Evolutionary conservation across 2,888 invertebrate genomes (phyloP).

Genomic region (Caenorhabditis uteleia): DNA sequence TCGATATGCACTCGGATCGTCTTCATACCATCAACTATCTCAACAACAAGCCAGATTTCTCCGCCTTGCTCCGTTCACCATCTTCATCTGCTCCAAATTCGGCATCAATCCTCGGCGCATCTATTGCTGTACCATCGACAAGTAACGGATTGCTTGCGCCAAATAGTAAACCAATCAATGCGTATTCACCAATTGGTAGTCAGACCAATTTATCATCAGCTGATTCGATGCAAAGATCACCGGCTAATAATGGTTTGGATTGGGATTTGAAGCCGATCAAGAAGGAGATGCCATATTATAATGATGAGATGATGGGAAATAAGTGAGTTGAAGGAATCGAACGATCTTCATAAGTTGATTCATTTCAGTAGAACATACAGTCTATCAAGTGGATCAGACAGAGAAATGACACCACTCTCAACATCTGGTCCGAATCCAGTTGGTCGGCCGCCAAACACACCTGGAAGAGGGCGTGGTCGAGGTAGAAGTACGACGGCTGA

Average conservation of each 20-base stretch:
- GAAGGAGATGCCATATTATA: slow-evolving; percentile 27
- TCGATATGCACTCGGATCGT: slow-evolving; percentile 65
- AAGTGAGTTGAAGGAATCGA: neutral
- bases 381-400: slow-evolving; percentile 32
- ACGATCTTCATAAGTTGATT: too few relatives aligned
- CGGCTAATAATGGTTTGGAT: slow-evolving; percentile 3
- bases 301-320: too few relatives aligned
- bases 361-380: slow-evolving; percentile 10
- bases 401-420: slow-evolving; percentile 13
- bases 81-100: slow-evolving; percentile 54
- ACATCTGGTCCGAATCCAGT: slow-evolving; percentile 26
- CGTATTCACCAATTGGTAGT: slow-evolving; percentile 34
- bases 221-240: slow-evolving; percentile 17
- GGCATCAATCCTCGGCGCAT: slow-evolving; percentile 46
- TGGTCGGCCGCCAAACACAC: slow-evolving; percentile 35
- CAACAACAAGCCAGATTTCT: slow-evolving; percentile 40
- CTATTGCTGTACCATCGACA: slow-evolving; percentile 30
- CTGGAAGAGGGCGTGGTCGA: slow-evolving; percentile 53
- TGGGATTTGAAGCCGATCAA: slow-evolving; percentile 22
- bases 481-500: slow-evolving; percentile 58
- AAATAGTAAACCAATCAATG: slow-evolving; percentile 38
- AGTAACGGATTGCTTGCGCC: slow-evolving; percentile 35
- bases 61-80: slow-evolving; percentile 44
- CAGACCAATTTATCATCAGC: slow-evolving; percentile 2
- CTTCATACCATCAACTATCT: slow-evolving; percentile 51